These are phyloP conservation scores for Cynopterus sphinx DNA, from an alignment of 2,797 vertebrate genomes.

Conservation along the genomic window DNA sequence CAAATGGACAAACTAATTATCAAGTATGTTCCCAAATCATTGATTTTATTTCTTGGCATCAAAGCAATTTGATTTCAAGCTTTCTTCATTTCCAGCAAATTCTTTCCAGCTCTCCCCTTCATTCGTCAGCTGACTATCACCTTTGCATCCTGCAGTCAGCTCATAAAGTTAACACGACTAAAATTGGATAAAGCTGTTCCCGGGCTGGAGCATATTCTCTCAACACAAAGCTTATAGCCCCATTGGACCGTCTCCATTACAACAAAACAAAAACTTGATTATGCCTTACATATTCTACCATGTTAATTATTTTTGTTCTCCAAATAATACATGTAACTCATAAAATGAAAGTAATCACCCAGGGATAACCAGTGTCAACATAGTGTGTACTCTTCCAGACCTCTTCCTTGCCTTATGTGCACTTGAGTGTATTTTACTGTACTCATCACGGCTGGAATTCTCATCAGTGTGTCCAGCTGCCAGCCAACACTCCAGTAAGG, in stretches of 20 bases:
- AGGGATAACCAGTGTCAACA: background rate
- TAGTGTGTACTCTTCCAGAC: background rate
- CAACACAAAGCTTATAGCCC: background rate
- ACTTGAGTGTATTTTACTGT: background rate
- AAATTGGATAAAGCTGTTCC: background rate
- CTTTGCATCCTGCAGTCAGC: background rate
- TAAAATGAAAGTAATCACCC: background rate
- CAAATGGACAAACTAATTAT: slow-evolving; percentile 52
- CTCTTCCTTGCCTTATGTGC: background rate
- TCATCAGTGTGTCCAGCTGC: background rate
- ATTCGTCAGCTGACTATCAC: background rate
- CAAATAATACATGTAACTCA: background rate
- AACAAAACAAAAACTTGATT: background rate
- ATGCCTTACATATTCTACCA: background rate
- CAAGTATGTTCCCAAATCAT: slow-evolving; percentile 20
- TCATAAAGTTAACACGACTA: background rate
- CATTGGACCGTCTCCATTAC: background rate
- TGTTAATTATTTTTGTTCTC: background rate
- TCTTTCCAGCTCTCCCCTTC: background rate
- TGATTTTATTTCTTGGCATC: slow-evolving; percentile 60
- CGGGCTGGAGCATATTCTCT: background rate
- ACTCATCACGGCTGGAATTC: background rate
- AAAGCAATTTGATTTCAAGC: slow-evolving; percentile 30
- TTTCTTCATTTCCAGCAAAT: background rate
- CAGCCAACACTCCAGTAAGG: background rate